Base-by-base conservation (phyloP, 2,113 vertebrate genomes). In the Corvus cornix region DNA sequence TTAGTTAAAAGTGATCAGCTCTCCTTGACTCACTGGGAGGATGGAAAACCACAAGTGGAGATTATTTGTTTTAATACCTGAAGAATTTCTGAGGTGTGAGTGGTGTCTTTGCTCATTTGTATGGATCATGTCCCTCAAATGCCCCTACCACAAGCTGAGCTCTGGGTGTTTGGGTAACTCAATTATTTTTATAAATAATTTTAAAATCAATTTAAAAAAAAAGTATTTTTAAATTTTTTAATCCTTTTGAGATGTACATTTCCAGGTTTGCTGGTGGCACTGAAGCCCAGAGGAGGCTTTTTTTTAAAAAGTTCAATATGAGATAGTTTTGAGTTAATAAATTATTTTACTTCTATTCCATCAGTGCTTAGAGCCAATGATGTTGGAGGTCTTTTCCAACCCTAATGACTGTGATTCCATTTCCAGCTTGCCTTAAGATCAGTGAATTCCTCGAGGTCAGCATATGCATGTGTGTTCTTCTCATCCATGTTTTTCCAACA, bases 381-480 rank as follows among this genome's bases (percentile, higher is more conserved):
- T 51, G 35, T 3, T 70, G 49, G n/a, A 49, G 22, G 10, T 49
- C 49, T 77, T 84, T 84, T 37, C 56, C 79, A 84, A 3, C 49
- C 31, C 21, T 44, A 4, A 28, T 33, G 27, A 44, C 31, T 56
- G 31, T 90, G 64, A 8, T 90, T 95, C 6, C 48, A 13, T 75
- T 93, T 91, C 39, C 94, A 99, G 99, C 97, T 99, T 98, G 98
- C 98, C 17, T 75, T 99, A 56, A 98, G 99, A 88, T 97, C 98
- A 52, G 98, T 99, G 94, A 99, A 99, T 95, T 97, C 98, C 43
- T 97, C 98, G 70, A 98, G 98, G 48, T 99, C 99, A 53, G 99
- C 98, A 3, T 99, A 99, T 39, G 98, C 97, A 4, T 99, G 94
- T 44, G 96, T 99, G 91, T 97, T 99, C 94, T 99, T 99, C 97